Percentiles rank a stretch among this genome's conserved stretches.
phyloP scores from a whole-genome alignment of 2,797 vertebrate genomes.

The Rhynchonycteris naso region DNA sequence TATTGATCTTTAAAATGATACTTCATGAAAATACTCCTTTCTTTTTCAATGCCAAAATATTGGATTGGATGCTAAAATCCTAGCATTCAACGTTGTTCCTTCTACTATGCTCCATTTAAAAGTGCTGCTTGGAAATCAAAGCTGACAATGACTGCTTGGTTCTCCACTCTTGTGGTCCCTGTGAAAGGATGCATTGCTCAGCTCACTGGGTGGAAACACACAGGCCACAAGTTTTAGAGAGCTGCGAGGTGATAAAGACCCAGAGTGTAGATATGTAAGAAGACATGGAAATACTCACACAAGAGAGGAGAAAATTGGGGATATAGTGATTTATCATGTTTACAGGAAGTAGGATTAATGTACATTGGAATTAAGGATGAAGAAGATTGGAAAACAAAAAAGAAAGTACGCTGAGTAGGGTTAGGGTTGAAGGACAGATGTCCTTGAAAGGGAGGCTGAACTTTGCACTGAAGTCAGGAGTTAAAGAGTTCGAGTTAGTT shows the following conservation, averaged over 20 bases:
- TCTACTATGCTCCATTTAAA: background rate
- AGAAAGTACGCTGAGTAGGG: background rate
- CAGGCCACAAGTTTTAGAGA: background rate
- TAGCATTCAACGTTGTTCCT: background rate
- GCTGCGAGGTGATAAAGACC: background rate
- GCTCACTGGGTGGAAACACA: background rate
- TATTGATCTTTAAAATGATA: background rate
- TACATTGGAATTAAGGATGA: background rate
- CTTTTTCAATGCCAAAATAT: background rate
- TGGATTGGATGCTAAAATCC: background rate
- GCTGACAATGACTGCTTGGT: background rate
- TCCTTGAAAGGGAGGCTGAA: background rate
- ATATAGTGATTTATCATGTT: background rate
- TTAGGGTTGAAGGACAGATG: background rate
- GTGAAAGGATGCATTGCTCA: background rate
- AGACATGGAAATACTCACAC: background rate
- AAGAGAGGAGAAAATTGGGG: background rate
- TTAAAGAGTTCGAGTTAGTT: background rate
- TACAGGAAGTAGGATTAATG: background rate
- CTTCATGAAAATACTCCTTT: background rate
- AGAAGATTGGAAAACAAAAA: background rate
- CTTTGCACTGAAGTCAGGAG: background rate
- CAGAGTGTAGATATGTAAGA: background rate
- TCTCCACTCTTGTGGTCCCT: background rate
- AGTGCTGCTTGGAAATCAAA: background rate